Evolutionary conservation across 2,797 vertebrate species (phyloP).

Genomic region (Micromesistius poutassou): DNA sequence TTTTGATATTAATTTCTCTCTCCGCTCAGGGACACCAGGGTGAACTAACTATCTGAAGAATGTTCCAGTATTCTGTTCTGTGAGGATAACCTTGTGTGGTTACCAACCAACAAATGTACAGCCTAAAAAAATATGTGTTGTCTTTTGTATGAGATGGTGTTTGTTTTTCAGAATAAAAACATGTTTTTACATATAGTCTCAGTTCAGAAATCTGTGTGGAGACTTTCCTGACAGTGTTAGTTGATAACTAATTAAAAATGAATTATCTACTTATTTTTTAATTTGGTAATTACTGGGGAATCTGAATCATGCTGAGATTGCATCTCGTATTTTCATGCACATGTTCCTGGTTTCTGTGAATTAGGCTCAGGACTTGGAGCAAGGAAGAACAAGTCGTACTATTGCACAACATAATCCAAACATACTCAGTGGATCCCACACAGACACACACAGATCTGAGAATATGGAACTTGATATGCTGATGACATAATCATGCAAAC

Average conservation of each 20-base stretch:
- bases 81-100: background rate
- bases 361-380: background rate
- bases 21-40: conserved; percentile 89
- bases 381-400: background rate
- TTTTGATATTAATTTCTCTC: conserved; percentile 65
- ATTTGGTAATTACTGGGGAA: background rate
- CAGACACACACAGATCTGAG: background rate
- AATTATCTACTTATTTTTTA: conserved; percentile 65
- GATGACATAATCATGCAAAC: background rate
- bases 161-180: background rate
- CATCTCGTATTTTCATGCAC: background rate
- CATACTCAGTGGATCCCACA: background rate
- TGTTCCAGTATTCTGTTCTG: background rate
- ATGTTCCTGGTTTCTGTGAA: conserved; percentile 17
- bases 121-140: background rate
- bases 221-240: conserved; percentile 38
- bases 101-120: background rate
- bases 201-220: background rate
- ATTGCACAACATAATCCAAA: background rate
- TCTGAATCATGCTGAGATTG: background rate
- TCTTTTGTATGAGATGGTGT: background rate
- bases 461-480: background rate
- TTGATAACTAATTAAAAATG: conserved; percentile 54
- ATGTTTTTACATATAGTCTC: background rate
- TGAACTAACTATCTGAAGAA: conserved; percentile 33